These are phyloP conservation scores for Aphodius granarius DNA, from an alignment of 2,888 invertebrate species.

Conservation along the genomic window DNA sequence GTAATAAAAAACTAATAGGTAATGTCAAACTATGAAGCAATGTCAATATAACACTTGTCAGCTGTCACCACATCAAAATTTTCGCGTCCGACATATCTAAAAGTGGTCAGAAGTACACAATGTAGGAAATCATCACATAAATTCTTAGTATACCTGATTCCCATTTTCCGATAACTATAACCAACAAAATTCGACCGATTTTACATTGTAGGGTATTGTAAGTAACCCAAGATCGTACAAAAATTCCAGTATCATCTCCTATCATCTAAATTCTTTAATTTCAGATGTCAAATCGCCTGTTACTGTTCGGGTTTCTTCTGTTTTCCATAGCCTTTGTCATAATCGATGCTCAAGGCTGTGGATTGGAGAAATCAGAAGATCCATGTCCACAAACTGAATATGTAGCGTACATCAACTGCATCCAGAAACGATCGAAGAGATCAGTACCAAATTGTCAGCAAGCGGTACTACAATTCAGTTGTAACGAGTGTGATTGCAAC, in stretches of 20 bases:
- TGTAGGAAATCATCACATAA: neutral
- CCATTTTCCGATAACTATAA: neutral
- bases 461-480: neutral
- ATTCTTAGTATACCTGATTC: neutral
- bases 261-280: neutral
- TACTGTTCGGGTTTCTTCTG: neutral
- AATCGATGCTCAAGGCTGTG: neutral
- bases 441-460: neutral
- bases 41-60: neutral
- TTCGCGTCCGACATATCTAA: neutral
- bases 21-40: neutral
- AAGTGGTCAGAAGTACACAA: neutral
- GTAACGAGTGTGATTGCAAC: constrained; percentile 18
- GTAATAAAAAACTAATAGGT: too few relatives aligned
- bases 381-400: constrained; percentile 9
- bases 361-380: constrained; percentile 8
- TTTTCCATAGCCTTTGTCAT: neutral
- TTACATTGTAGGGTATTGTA: neutral
- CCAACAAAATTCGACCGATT: neutral
- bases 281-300: neutral
- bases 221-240: neutral
- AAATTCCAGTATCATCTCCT: too few relatives aligned
- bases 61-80: neutral
- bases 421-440: constrained; percentile 1
- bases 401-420: constrained; percentile 2